Conservation (phyloP, 2,888 invertebrate genomes). For the Reticulitermes lucifugus region DNA sequence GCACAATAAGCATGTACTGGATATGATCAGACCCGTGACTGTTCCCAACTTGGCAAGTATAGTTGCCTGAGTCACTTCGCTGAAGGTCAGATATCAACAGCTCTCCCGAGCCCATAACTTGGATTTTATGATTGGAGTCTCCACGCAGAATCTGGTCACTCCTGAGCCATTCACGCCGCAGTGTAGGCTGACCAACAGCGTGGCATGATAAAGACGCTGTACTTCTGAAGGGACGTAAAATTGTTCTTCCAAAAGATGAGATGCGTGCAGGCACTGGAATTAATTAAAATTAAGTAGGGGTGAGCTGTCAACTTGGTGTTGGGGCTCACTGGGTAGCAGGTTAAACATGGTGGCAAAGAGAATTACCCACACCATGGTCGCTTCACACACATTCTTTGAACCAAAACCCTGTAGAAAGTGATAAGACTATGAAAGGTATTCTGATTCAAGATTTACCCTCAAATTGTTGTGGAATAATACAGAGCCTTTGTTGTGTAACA, state of each 20-base stretch:
- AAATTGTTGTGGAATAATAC: too few species aligned
- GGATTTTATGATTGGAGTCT: conserved; percentile 67
- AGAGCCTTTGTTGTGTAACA: too few species aligned
- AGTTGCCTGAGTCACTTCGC: conserved; percentile 75
- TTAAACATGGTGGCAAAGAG: too few species aligned
- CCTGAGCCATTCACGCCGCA: conserved; percentile 74
- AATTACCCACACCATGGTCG: too few species aligned
- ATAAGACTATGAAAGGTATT: too few species aligned
- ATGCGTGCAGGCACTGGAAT: conserved; percentile 71
- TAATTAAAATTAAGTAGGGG: neutral
- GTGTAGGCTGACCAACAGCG: conserved; percentile 71
- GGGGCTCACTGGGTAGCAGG: neutral
- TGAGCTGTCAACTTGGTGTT: neutral
- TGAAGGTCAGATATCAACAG: conserved; percentile 74
- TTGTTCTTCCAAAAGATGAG: conserved; percentile 76
- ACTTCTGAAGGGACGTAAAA: conserved; percentile 76
- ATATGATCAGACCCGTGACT: conserved; percentile 76
- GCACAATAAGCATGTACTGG: conserved; percentile 74
- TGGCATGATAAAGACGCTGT: conserved; percentile 74
- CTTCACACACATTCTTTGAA: too few species aligned
- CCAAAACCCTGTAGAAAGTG: too few species aligned
- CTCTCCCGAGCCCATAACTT: conserved; percentile 74
- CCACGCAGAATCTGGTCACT: conserved; percentile 68
- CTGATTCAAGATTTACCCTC: too few species aligned
- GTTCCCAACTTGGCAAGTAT: conserved; percentile 79